These are phyloP conservation scores for Corydoras maculifer DNA, from an alignment of 2,113 vertebrate species.

Conservation along the genomic window DNA sequence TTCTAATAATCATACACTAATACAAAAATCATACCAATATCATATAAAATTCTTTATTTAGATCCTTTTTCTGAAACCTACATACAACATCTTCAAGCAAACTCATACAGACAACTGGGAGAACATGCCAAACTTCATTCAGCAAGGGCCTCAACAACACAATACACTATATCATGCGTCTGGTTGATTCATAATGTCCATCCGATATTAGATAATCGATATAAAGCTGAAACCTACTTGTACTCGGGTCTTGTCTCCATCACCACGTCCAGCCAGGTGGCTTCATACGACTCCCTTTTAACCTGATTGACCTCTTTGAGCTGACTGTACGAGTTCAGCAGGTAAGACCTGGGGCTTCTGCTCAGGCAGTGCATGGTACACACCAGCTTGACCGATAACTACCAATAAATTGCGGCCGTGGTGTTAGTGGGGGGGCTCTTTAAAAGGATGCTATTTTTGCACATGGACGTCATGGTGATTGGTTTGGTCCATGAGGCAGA, in stretches of 20 bases:
- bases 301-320: constrained; percentile 53
- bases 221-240: constrained; percentile 47
- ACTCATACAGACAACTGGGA: too few relatives aligned
- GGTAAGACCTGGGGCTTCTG: constrained; percentile 48
- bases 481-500: constrained; percentile 27
- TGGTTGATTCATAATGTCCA: too few relatives aligned
- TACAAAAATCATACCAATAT: too few relatives aligned
- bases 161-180: too few relatives aligned
- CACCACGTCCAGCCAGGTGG: constrained; percentile 58
- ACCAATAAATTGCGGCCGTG: constrained; percentile 7
- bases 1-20: too few relatives aligned
- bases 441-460: constrained; percentile 49
- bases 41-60: too few relatives aligned
- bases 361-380: constrained; percentile 57
- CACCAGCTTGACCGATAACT: constrained; percentile 11
- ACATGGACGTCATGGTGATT: constrained; percentile 39
- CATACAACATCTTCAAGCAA: too few relatives aligned
- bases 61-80: too few relatives aligned
- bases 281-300: constrained; percentile 55
- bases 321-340: constrained; percentile 58
- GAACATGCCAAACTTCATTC: too few relatives aligned
- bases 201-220: neutral
- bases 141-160: too few relatives aligned
- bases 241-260: constrained; percentile 58
- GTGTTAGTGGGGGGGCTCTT: constrained; percentile 1